Conservation (phyloP, 2,113 vertebrate species). For the Anseranas semipalmata region DNA sequence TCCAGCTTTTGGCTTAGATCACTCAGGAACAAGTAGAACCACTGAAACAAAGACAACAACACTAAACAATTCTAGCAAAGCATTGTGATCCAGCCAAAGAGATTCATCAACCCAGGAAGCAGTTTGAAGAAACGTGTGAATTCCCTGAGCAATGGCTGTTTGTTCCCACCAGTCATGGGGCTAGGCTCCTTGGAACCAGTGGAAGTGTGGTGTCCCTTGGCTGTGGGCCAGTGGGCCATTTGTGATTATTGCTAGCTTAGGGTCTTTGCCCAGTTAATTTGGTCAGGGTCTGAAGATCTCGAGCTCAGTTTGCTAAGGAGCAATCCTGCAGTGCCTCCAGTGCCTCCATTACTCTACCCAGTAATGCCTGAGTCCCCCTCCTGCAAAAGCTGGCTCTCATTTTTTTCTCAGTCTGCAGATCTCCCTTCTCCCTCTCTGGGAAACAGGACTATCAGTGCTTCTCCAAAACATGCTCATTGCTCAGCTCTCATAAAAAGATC, state of each 20-base stretch:
- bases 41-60: not conserved
- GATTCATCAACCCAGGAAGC: not conserved
- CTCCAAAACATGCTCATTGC: not conserved
- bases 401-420: not conserved
- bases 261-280: not conserved
- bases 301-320: not conserved
- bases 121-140: not conserved
- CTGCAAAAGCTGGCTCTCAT: rapidly evolving
- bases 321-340: not conserved
- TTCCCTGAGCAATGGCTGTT: not conserved
- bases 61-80: not conserved
- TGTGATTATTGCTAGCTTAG: not conserved
- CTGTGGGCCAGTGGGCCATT: rapidly evolving
- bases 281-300: not conserved
- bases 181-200: not conserved
- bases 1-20: not conserved
- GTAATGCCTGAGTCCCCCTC: not conserved
- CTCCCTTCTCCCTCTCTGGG: no score
- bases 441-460: rapidly evolving
- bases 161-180: not conserved
- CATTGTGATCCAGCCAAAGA: not conserved
- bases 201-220: not conserved
- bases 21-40: not conserved
- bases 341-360: no score
- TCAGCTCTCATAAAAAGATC: not conserved